phyloP scores from a whole-genome alignment of 2,797 vertebrate genomes.

The Coregonus suidteri region DNA sequence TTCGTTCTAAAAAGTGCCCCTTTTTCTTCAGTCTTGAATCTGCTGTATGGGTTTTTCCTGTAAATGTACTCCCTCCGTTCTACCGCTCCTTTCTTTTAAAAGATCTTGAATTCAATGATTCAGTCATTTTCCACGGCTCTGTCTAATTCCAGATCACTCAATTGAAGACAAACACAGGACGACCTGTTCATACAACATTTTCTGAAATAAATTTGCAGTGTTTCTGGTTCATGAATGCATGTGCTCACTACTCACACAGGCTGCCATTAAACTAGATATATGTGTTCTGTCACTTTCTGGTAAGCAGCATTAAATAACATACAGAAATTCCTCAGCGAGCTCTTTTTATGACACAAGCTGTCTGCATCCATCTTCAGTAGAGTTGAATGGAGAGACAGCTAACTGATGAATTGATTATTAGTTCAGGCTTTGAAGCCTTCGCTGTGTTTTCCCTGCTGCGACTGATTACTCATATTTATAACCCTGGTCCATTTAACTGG shows the following conservation, averaged over 20 bases:
- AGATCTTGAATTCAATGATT: background rate
- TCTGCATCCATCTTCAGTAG: slow-evolving; percentile 55
- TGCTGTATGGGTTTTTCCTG: slow-evolving; percentile 13
- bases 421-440: slow-evolving; percentile 48
- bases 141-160: slow-evolving; percentile 15
- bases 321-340: slow-evolving; percentile 60
- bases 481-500: slow-evolving; percentile 74
- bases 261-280: slow-evolving; percentile 57
- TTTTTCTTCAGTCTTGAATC: slow-evolving; percentile 5
- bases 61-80: background rate
- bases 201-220: slow-evolving; percentile 1
- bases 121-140: background rate
- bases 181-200: slow-evolving; percentile 18
- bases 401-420: slow-evolving; percentile 78
- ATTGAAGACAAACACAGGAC: slow-evolving; percentile 21
- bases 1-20: slow-evolving; percentile 14
- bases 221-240: slow-evolving; percentile 4
- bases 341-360: slow-evolving; percentile 60
- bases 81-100: background rate
- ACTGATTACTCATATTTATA: slow-evolving; percentile 84
- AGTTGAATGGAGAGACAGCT: slow-evolving; percentile 77
- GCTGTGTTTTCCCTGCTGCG: slow-evolving; percentile 50
- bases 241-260: slow-evolving; percentile 2
- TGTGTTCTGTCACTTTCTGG: slow-evolving; percentile 51
- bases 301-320: slow-evolving; percentile 49